These are phyloP conservation scores for Pogonomyrmex californicus DNA, from an alignment of 1,140 invertebrate species.

Conservation along the genomic window DNA sequence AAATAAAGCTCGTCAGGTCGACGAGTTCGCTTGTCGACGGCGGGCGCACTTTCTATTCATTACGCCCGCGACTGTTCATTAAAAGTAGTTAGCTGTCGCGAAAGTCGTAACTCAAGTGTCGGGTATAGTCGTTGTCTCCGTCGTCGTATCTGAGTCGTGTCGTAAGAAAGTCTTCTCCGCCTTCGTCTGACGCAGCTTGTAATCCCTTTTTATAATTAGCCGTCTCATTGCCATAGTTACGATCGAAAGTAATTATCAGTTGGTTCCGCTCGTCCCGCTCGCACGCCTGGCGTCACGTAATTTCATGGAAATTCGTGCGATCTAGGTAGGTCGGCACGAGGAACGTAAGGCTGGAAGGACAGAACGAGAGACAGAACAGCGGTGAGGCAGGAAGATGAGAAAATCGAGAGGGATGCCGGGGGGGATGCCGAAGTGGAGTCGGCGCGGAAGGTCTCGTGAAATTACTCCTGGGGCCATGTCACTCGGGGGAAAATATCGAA, in stretches of 20 bases:
- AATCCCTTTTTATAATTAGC: conserved; percentile 78
- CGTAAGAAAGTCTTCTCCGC: conserved; percentile 56
- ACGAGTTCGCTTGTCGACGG: conserved; percentile 20
- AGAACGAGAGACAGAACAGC: conserved; percentile 35
- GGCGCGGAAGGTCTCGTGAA: conserved; percentile 53
- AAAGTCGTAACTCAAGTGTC: conserved; percentile 74
- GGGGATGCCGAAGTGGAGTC: conserved; percentile 26
- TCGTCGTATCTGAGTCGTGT: conserved; percentile 27
- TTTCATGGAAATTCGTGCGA: conserved; percentile 76
- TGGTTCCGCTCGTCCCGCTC: conserved; percentile 44
- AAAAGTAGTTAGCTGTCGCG: conserved; percentile 76
- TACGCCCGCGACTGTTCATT: conserved; percentile 76
- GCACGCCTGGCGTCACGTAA: conserved; percentile 66
- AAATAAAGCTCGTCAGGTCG: conserved; percentile 48
- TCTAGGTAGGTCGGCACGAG: conserved; percentile 35
- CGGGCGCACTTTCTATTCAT: conserved; percentile 75
- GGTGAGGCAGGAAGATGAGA: conserved; percentile 36
- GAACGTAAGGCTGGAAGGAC: conserved; percentile 26
- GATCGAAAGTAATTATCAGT: conserved; percentile 78
- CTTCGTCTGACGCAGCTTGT: conserved; percentile 66
- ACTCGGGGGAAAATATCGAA: conserved; percentile 61
- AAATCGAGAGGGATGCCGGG: neutral
- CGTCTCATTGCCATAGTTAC: conserved; percentile 78
- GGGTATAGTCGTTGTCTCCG: conserved; percentile 47
- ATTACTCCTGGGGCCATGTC: conserved; percentile 56